Conservation (phyloP, 2,888 invertebrate species). For the Drosophila greeni region DNA sequence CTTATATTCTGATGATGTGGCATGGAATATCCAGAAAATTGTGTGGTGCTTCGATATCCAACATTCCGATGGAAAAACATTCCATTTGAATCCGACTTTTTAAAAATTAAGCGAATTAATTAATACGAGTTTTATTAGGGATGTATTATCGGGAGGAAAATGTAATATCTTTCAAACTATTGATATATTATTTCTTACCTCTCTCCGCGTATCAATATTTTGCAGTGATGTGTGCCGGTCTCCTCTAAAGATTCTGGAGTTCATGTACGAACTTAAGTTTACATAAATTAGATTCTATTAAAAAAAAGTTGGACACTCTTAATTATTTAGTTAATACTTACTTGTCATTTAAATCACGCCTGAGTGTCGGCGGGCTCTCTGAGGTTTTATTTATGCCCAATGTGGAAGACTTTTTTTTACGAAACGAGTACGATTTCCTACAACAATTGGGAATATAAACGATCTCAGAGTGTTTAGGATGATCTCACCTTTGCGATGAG, state of each 20-base stretch:
- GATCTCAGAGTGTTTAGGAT: neutral
- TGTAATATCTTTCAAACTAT: too few relatives aligned
- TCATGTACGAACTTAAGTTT: slow-evolving; percentile 20
- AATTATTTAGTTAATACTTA: slow-evolving; percentile 2
- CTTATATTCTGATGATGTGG: slow-evolving; percentile 43
- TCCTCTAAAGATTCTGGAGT: slow-evolving; percentile 20
- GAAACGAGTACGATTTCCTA: slow-evolving; percentile 78
- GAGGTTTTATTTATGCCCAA: slow-evolving; percentile 79
- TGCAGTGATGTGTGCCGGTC: slow-evolving; percentile 75
- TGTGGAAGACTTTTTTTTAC: slow-evolving; percentile 78
- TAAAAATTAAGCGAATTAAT: neutral
- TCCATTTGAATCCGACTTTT: slow-evolving; percentile 51
- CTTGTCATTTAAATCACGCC: slow-evolving; percentile 56
- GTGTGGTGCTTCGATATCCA: slow-evolving; percentile 75
- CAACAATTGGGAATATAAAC: slow-evolving; percentile 1
- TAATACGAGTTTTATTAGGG: neutral
- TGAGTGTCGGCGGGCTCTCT: slow-evolving; percentile 77
- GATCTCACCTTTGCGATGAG: slow-evolving; percentile 6
- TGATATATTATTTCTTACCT: slow-evolving; percentile 49
- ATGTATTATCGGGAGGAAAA: neutral
- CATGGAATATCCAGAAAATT: slow-evolving; percentile 78
- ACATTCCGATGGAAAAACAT: slow-evolving; percentile 72
- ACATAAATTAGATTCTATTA: neutral
- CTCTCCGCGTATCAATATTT: slow-evolving; percentile 62
- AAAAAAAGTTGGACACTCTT: neutral